Conservation (phyloP, 1,140 invertebrate species). For the Zelostemma sp. region DNA sequence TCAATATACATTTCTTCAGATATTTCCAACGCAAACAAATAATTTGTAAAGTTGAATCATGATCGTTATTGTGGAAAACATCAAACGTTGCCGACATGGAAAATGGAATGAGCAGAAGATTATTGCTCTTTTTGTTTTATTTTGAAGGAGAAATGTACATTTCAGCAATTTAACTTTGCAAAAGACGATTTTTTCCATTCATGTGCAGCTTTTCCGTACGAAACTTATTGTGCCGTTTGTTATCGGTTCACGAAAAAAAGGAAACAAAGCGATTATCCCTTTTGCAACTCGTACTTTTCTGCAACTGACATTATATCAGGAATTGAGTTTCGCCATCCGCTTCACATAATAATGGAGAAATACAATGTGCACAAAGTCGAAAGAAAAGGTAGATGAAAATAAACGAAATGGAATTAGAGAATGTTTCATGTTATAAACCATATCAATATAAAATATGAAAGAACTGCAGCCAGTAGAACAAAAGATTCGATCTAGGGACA, state of each 20-base stretch:
- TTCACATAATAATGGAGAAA: slow-evolving; percentile 4
- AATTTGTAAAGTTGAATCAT: too few species aligned
- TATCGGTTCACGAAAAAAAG: not conserved
- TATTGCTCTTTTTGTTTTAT: too few species aligned
- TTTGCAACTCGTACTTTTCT: not conserved
- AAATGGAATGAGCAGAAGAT: too few species aligned
- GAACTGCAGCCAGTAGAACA: not conserved
- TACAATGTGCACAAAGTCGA: not conserved
- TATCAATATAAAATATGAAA: not conserved
- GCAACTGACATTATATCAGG: not conserved
- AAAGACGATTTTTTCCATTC: too few species aligned
- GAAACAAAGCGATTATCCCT: not conserved
- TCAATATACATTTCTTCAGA: too few species aligned
- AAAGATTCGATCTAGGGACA: not conserved
- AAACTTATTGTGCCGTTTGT: not conserved
- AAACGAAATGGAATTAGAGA: not conserved
- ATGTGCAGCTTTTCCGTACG: too few species aligned
- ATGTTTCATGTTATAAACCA: not conserved
- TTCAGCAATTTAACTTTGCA: too few species aligned
- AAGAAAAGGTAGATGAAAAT: not conserved
- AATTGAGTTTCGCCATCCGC: not conserved
- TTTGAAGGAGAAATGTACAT: too few species aligned
- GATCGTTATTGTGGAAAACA: too few species aligned
- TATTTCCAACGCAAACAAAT: too few species aligned
- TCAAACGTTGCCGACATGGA: too few species aligned